Evolutionary conservation across 2,888 invertebrate species (phyloP), one percentile per base, ranked within the genome.

Genomic region (Eupeodes luniger): DNA sequence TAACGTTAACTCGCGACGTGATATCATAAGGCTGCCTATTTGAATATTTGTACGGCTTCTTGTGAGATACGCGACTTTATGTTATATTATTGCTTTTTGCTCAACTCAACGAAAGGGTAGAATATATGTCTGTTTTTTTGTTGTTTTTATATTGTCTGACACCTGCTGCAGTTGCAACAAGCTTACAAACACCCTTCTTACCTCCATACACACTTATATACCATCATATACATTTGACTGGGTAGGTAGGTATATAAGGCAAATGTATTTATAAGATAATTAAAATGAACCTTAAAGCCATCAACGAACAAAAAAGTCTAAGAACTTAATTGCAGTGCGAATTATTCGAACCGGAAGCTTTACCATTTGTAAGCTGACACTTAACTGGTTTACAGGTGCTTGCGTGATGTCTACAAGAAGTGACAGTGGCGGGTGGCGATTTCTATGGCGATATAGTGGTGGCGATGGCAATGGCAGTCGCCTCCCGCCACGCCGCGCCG

Each of bases 331-430:
- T 87, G 87, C 78, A 86, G 62, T 53, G 78, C 87, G 84, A 87
- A 88, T 88, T 85, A 88, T 85, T 85, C 85, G 81, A 88, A 88
- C 88, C 88, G 88, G 88, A 88, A 88, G 88, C 78, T 85, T 85
- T 70, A 78, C 69, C 85, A 78, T 69, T 64, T 81, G 85, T 88
- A 88, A 88, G 81, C 88, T 85, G 88, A 88, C 85, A 88, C 88
- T 88, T 88, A 85, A 88, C 88, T 88, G 87, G 87, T 69, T 87
- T 87, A 87, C 80, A 87, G 80, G 84, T 87, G 84, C 84, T 87
- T 67, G 84, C 84, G 72, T 84, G 84, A 70, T 83, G 79, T 69
- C 53, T 69, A 36, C 69, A 53, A 69, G 53, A 79, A 72, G 70
- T 87, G 87, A 87, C 80, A 69, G 51, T 49, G 49, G 76, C 67